Base-by-base conservation (phyloP, 2,888 invertebrate species). In the Drosophila koepferae region DNA sequence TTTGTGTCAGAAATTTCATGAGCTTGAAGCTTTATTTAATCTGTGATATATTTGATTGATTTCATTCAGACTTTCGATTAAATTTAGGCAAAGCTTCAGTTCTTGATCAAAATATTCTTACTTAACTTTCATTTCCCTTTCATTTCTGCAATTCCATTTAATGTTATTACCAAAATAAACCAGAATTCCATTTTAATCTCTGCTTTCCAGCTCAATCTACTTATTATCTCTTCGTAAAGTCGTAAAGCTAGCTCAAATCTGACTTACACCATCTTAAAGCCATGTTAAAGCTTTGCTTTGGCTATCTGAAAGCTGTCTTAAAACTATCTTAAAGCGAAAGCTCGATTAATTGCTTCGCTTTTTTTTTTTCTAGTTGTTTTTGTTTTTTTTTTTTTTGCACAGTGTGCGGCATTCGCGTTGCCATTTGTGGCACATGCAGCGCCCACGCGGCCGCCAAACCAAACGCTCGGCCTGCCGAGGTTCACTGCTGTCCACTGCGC, bases 401-500 rank as follows among this genome's bases (percentile, higher is more conserved):
- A 74, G 74, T 77, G 74, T 78, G 59, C 63, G 63, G 54, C 74
- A 62, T 56, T 44, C 31, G 20, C 2, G 53, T 53, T 20, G 69
- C 41, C 75, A 74, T 74, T 68, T 81, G 70, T 68, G 74, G 74
- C 74, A 82, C 55, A 65, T 72, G 73, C 66, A 68, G 71, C 78
- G 71, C 77, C 78, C 77, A 77, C 77, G 77, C 77, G 61, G 70
- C 59, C 62, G 34, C 74, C 67, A 63, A 64, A 64, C 63, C 68
- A 66, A 75, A 71, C 46, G 69, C 69, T 56, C 41, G 20, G 46
- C 68, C 41, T 44, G 54, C 56, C 48, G 49, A 58, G 55, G 59
- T 51, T 67, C 28, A 20, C 55, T 16, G 36, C 18, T 60, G 67
- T 46, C 66, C 72, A 61, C 23, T 40, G 41, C 18, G 23, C 60